These are phyloP conservation scores for Cryptus armator DNA, from an alignment of 2,888 invertebrate species.

Conservation along the genomic window DNA sequence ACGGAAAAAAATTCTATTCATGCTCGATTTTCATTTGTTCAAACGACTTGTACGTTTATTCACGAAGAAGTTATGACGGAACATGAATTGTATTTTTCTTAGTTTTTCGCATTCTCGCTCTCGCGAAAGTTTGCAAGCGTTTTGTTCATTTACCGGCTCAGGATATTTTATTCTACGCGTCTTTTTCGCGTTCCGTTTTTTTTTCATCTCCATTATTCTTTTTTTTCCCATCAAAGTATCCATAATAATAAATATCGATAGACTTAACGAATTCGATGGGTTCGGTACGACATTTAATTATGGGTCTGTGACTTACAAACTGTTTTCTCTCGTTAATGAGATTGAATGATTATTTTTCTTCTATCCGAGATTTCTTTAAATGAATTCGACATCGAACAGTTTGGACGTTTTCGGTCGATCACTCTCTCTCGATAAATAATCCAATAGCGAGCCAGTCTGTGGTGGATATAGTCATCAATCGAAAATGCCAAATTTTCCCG, in stretches of 20 bases:
- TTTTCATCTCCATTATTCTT: conserved; percentile 12
- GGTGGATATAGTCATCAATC: too few relatives aligned
- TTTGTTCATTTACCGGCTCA: conserved; percentile 38
- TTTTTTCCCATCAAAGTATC: conserved; percentile 23
- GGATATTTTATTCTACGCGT: conserved; percentile 60
- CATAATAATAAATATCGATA: conserved; percentile 29
- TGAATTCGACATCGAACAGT: background rate
- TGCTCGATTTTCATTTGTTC: too few relatives aligned
- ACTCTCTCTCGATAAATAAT: too few relatives aligned
- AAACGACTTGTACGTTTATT: too few relatives aligned
- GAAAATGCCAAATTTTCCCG: background rate
- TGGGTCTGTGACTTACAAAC: conserved; percentile 33
- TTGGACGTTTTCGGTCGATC: background rate
- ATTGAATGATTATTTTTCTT: background rate
- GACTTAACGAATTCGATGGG: conserved; percentile 5
- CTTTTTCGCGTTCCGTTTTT: conserved; percentile 5
- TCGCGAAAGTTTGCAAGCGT: background rate
- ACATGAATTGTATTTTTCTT: conserved; percentile 9
- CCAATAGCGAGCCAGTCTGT: too few relatives aligned
- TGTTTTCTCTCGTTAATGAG: conserved; percentile 9
- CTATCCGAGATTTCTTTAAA: background rate
- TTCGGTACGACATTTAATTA: conserved; percentile 12
- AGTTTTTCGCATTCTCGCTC: background rate
- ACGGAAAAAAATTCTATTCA: conserved; percentile 18
- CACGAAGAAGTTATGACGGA: too few relatives aligned